phyloP scores from a whole-genome alignment of 2,888 invertebrate species.

The Cantharis lateralis region DNA sequence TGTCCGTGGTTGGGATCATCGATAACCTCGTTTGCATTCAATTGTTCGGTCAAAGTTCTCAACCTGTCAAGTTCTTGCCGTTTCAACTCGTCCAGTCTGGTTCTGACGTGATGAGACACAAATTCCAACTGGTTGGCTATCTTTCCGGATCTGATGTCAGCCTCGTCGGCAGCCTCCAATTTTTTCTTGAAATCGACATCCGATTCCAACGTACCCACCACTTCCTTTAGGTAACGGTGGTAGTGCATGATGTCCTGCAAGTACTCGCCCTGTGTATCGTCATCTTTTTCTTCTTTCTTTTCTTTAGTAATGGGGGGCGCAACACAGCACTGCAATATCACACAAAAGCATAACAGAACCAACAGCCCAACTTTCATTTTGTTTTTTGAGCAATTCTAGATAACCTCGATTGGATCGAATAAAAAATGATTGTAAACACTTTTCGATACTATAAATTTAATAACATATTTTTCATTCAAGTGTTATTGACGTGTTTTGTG shows the following conservation, averaged over 20 bases:
- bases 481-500: neutral
- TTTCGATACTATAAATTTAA: neutral
- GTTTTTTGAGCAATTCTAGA: neutral
- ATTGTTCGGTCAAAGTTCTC: constrained; percentile 71
- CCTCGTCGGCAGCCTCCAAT: constrained; percentile 78
- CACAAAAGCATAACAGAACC: neutral
- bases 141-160: constrained; percentile 85
- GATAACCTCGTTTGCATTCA: constrained; percentile 62
- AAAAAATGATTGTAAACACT: neutral
- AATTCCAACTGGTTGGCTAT: constrained; percentile 90
- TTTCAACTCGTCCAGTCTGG: constrained; percentile 90
- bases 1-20: constrained; percentile 71
- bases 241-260: constrained; percentile 72
- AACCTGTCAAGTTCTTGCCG: constrained; percentile 84
- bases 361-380: neutral
- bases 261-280: constrained; percentile 45
- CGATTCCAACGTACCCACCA: constrained; percentile 86
- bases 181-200: constrained; percentile 84
- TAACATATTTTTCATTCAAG: neutral
- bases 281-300: constrained; percentile 43
- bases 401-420: neutral
- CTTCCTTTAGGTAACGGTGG: constrained; percentile 86
- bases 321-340: constrained; percentile 36
- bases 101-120: constrained; percentile 85
- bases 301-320: constrained; percentile 58